Conservation (phyloP, 2,888 invertebrate species). For the Octodonta nipae region DNA sequence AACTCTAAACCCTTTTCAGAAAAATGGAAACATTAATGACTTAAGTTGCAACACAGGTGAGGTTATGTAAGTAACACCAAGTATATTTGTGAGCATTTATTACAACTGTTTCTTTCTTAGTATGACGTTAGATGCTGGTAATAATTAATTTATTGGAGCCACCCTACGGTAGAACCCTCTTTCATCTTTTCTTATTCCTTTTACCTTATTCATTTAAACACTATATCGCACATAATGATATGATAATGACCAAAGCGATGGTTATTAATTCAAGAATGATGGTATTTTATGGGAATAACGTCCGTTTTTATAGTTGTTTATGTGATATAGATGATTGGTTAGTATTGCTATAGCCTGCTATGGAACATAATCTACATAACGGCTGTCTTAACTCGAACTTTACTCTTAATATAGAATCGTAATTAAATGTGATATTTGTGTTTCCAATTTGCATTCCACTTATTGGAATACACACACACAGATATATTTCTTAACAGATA, state of each 20-base stretch:
- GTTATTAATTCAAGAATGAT: slow-evolving; percentile 35
- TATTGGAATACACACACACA: slow-evolving; percentile 14
- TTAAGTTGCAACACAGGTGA: no score
- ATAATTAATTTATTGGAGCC: no score
- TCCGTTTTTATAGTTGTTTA: slow-evolving; percentile 38
- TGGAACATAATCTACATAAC: slow-evolving; percentile 21
- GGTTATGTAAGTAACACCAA: no score
- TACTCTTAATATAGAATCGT: slow-evolving; percentile 18
- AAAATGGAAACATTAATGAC: no score
- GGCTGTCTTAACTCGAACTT: slow-evolving; percentile 17
- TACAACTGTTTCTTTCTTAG: no score
- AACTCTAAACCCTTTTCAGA: no score
- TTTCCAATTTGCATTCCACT: slow-evolving; percentile 27
- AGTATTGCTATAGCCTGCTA: slow-evolving; percentile 30
- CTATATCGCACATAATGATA: slow-evolving; percentile 24
- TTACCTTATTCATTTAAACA: slow-evolving; percentile 19
- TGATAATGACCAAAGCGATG: slow-evolving; percentile 30
- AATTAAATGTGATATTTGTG: slow-evolving; percentile 33
- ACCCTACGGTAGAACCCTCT: no score
- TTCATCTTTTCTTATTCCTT: no score
- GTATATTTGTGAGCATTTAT: no score
- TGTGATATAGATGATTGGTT: slow-evolving; percentile 38
- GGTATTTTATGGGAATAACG: slow-evolving; percentile 35
- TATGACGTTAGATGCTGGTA: no score
- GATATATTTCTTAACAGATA: no score